Base-by-base conservation (phyloP, 2,888 invertebrate species). In the Seladonia tumulorum region DNA sequence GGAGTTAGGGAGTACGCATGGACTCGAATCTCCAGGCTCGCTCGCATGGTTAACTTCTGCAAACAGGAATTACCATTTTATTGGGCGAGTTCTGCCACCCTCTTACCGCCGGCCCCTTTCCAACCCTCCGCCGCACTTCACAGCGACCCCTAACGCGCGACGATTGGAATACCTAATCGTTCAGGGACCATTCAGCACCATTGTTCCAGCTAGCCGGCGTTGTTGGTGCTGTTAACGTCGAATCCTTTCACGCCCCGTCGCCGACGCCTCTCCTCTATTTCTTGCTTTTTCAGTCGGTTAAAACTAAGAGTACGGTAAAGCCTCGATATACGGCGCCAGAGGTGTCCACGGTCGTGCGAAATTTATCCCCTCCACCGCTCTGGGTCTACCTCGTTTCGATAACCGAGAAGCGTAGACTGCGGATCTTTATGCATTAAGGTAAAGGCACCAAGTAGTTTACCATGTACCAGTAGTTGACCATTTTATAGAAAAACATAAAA, bases 61-160 rank as follows among this genome's bases (percentile, higher is more conserved):
- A 96, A 96, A 96, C 96, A 96, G 95, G 95, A 96, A 97, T 97
- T 97, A 96, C 96, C 96, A 97, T 97, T 97, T 96, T 97, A 97
- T 97, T 97, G 96, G 95, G 90, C 92, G 94, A 95, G 94, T 95
- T 95, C 93, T 93, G 91, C 91, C 93, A 91, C 89, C 90, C 93
- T 93, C 93, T 92, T 92, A 91, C 90, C 88, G 89, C 86, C 90
- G 81, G 75, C 83, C 89, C 83, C 90, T 85, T 85, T 88, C 89
- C 78, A 81, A 80, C 79, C 87, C 68, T 76, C 81, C 82, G 87
- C 84, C 78, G 88, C 90, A 90, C 93, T 93, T 89, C 88, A 93
- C 92, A 87, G 90, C 88, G 85, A 91, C 90, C 92, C 91, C 90
- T 90, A 89, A 92, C 66, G 39, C 92, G 93, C 92, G 92, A 91